Conservation (phyloP, 53 echinoderm and acorn worm species). For the Luidia sarsii region DNA sequence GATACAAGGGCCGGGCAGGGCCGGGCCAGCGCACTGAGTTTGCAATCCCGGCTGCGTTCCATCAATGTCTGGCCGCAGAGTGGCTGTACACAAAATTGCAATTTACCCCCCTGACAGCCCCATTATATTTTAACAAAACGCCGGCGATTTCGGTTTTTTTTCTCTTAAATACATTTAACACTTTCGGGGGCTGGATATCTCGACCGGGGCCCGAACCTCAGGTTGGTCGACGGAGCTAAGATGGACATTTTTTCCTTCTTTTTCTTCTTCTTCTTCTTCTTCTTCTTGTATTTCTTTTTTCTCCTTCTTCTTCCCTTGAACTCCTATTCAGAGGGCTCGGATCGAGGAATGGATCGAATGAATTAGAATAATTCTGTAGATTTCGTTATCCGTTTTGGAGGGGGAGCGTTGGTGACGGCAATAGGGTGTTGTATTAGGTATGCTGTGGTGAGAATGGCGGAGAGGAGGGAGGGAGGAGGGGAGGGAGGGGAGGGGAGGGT, state of each 20-base stretch:
- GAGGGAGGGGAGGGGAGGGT: too few species aligned
- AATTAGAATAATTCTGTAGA: constrained; percentile 4
- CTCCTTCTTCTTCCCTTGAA: too few species aligned
- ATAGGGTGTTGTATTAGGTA: not conserved
- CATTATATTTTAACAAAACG: constrained; percentile 61
- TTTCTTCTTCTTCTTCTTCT: too few species aligned
- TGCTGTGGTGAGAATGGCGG: too few species aligned
- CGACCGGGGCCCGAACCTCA: too few species aligned
- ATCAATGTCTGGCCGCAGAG: constrained; percentile 40
- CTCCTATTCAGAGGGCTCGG: too few species aligned
- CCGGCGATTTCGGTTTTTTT: constrained; percentile 50
- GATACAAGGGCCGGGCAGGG: constrained; percentile 11
- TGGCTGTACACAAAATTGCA: constrained; percentile 54
- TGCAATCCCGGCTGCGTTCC: constrained; percentile 36
- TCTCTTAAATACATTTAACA: constrained; percentile 59
- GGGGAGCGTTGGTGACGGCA: not conserved
- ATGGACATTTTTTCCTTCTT: too few species aligned
- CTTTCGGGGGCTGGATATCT: constrained; percentile 44
- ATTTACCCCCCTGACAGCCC: constrained; percentile 43
- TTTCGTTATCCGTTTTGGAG: too few species aligned
- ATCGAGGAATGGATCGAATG: constrained; percentile 16
- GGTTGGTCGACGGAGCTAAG: too few species aligned
- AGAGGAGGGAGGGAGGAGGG: too few species aligned
- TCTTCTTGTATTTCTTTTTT: too few species aligned
- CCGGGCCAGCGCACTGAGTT: constrained; percentile 31